Conservation (phyloP, 2,797 vertebrate species). For the Poecile montanus region DNA sequence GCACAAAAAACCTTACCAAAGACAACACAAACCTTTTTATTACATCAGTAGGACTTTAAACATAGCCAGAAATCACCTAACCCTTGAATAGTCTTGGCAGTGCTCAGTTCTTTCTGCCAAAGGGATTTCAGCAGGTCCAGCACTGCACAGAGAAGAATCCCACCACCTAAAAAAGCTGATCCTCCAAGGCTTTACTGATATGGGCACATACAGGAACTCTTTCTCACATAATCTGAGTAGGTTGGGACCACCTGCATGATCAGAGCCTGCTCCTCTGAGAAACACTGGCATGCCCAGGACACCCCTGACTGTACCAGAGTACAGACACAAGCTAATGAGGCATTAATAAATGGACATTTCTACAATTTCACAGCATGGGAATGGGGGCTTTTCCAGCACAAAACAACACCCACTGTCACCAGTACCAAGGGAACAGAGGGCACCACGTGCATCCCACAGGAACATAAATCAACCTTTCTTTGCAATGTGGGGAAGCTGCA, state of each 20-base stretch:
- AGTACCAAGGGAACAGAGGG: neutral
- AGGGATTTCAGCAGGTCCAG: neutral
- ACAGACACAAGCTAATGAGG: neutral
- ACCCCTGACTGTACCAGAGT: neutral
- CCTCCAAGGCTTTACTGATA: neutral
- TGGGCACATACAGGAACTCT: accelerated
- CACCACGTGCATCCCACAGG: accelerated
- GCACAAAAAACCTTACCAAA: neutral
- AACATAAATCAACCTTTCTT: neutral
- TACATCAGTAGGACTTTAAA: neutral
- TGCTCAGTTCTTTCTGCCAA: neutral
- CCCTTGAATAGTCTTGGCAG: neutral
- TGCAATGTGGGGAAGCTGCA: accelerated
- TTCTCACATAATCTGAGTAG: neutral
- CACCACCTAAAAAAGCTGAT: neutral
- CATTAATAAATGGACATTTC: neutral
- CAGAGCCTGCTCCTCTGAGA: neutral
- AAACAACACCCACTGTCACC: neutral
- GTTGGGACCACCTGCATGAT: neutral
- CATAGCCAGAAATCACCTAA: neutral
- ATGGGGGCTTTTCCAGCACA: neutral
- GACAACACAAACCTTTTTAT: neutral
- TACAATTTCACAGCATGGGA: neutral
- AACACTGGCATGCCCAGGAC: neutral
- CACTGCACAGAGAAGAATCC: neutral